Conservation (phyloP, 2,888 invertebrate genomes). For the Nebria brevicollis region DNA sequence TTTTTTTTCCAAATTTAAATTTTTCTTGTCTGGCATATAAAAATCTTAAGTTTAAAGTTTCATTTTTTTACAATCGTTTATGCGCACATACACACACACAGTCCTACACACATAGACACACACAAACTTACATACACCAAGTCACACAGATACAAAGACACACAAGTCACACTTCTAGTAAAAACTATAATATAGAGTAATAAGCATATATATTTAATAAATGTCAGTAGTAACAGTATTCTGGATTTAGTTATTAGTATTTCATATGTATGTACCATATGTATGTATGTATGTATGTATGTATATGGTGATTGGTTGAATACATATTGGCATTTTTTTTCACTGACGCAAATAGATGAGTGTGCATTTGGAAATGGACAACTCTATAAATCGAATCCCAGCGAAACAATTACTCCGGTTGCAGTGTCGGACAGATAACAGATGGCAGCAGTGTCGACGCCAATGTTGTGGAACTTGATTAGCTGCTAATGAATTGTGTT, state of each 20-base stretch:
- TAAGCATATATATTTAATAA: neutral
- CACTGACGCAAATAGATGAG: neutral
- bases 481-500: conserved; percentile 60
- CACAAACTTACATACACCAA: too few relatives aligned
- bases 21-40: too few relatives aligned
- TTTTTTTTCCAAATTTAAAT: too few relatives aligned
- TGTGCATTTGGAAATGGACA: conserved; percentile 40
- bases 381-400: conserved; percentile 56
- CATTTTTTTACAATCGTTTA: too few relatives aligned
- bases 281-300: too few relatives aligned
- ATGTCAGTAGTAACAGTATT: neutral
- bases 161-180: too few relatives aligned
- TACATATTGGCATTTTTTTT: neutral
- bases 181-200: too few relatives aligned
- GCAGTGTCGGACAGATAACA: conserved; percentile 57
- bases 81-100: too few relatives aligned
- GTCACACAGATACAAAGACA: too few relatives aligned
- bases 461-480: conserved; percentile 61
- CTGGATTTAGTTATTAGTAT: neutral
- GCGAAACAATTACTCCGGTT: conserved; percentile 55
- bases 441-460: conserved; percentile 54
- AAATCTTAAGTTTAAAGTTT: too few relatives aligned
- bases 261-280: too few relatives aligned
- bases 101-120: too few relatives aligned
- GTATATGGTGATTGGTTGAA: neutral